These are phyloP conservation scores for Xenentodon cancila DNA, from an alignment of 2,797 vertebrate species.

Conservation along the genomic window DNA sequence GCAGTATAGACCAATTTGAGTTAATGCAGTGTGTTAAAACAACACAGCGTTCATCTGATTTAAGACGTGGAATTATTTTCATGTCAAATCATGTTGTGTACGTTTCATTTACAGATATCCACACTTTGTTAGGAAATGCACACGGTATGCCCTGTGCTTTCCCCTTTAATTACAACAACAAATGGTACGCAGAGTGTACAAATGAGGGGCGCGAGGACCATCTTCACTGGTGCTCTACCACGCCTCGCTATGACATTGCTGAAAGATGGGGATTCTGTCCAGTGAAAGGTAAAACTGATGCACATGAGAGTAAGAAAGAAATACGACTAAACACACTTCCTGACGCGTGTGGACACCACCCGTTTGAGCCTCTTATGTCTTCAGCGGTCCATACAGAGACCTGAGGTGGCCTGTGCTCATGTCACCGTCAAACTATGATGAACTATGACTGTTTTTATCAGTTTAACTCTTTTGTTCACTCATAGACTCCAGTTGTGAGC, in stretches of 20 bases:
- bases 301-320: background rate
- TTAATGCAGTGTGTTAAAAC: too few relatives aligned
- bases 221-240: slow-evolving; percentile 92
- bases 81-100: background rate
- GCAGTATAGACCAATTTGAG: too few relatives aligned
- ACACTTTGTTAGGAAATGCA: slow-evolving; percentile 89
- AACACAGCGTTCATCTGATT: too few relatives aligned
- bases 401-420: background rate
- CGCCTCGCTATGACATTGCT: slow-evolving; percentile 86
- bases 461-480: slow-evolving; percentile 14
- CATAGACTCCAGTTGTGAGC: slow-evolving; percentile 81
- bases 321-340: background rate
- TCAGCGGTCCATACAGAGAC: background rate
- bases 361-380: background rate
- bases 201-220: slow-evolving; percentile 86
- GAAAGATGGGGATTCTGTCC: slow-evolving; percentile 96
- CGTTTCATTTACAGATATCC: slow-evolving; percentile 81
- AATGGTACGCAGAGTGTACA: slow-evolving; percentile 91
- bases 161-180: slow-evolving; percentile 92
- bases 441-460: too few relatives aligned
- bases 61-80: background rate
- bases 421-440: too few relatives aligned
- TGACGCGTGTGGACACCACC: background rate
- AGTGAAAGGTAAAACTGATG: slow-evolving; percentile 79
- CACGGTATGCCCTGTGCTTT: slow-evolving; percentile 89